A percentile compares a stretch with the other conserved stretches of the same genome.
Conservation (phyloP, 2,888 invertebrate genomes). For the Plagodis pulveraria region DNA sequence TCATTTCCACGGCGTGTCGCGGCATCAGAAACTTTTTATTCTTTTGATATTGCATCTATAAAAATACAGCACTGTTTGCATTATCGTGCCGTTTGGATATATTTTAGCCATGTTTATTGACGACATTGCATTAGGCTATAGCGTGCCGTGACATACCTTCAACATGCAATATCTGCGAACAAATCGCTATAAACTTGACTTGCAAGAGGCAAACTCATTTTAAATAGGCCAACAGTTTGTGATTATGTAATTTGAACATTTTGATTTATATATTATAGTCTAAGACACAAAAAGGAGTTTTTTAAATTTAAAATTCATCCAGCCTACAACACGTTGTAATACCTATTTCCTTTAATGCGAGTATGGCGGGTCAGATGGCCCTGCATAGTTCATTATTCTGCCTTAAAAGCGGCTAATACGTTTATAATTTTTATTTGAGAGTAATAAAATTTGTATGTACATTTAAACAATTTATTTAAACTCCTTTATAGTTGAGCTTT, state of each 20-base stretch:
- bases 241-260: not conserved
- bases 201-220: conserved; percentile 8
- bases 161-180: conserved; percentile 47
- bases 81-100: conserved; percentile 45
- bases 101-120: conserved; percentile 48
- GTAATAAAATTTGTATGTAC: too few species aligned
- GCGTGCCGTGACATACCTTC: conserved; percentile 37
- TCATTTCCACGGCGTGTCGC: too few species aligned
- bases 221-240: conserved; percentile 12
- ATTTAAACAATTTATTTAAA: too few species aligned
- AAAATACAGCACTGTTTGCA: conserved; percentile 22
- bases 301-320: not conserved
- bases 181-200: conserved; percentile 16
- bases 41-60: conserved; percentile 2
- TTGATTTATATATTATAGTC: not conserved
- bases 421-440: too few species aligned
- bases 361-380: too few species aligned
- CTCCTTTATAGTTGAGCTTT: too few species aligned
- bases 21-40: not conserved
- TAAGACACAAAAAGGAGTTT: not conserved
- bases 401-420: too few species aligned
- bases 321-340: too few species aligned
- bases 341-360: too few species aligned
- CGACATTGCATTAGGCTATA: conserved; percentile 47
- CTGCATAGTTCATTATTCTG: too few species aligned